phyloP scores from a whole-genome alignment of 92 coral and sea anemone species.

The Galaxea fascicularis region DNA sequence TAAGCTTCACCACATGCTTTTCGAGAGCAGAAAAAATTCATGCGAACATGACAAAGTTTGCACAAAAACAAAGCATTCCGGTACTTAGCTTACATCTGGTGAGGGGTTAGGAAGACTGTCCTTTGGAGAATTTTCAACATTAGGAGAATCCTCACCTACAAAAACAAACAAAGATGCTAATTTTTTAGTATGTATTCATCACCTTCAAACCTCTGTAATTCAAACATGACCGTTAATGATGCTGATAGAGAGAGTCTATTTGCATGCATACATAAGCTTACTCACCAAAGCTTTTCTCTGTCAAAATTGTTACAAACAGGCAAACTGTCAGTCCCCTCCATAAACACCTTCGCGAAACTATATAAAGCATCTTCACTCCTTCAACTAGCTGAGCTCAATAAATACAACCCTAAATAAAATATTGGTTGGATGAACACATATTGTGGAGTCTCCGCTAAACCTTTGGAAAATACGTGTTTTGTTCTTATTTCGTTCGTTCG shows the following conservation, averaged over 20 bases:
- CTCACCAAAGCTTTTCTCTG: slow-evolving; percentile 40
- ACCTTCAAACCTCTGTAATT: not conserved
- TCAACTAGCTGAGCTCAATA: slow-evolving; percentile 1
- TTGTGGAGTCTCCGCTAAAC: not conserved
- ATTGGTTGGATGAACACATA: not conserved
- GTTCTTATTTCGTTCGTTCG: slow-evolving; percentile 16
- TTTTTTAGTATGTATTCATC: not conserved
- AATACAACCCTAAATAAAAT: slow-evolving; percentile 17
- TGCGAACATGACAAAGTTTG: too few species aligned
- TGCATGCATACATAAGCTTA: not conserved
- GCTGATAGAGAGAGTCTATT: not conserved
- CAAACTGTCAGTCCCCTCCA: slow-evolving; percentile 20
- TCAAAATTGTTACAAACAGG: slow-evolving; percentile 30
- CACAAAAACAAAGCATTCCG: not conserved
- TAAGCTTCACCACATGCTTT: too few species aligned
- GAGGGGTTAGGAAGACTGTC: not conserved
- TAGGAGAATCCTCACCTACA: slow-evolving; percentile 23
- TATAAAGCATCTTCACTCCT: slow-evolving; percentile 4
- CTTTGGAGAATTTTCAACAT: slow-evolving; percentile 7
- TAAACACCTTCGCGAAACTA: not conserved
- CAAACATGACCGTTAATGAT: not conserved
- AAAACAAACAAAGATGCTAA: not conserved
- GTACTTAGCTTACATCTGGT: not conserved
- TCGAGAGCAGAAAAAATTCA: too few species aligned
- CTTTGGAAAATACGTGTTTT: slow-evolving; percentile 19